Conservation (phyloP, 2,888 invertebrate species). For the Falcaria lacertinaria region DNA sequence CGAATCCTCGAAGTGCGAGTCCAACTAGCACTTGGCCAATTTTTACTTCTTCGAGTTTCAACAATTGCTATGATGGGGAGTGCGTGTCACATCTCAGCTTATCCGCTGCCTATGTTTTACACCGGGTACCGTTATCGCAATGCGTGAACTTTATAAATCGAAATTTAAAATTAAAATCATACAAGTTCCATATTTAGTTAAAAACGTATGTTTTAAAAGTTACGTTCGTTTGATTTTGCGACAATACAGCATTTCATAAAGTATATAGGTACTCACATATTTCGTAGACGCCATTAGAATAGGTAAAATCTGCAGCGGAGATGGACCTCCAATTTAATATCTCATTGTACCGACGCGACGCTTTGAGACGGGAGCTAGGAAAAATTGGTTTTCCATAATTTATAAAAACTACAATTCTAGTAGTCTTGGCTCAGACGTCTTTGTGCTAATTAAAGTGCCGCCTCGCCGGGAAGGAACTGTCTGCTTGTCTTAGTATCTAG, state of each 20-base stretch:
- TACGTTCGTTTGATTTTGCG: not conserved
- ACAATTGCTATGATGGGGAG: too few relatives aligned
- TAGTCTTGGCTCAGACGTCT: slow-evolving; percentile 23
- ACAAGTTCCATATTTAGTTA: too few relatives aligned
- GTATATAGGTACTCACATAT: not conserved
- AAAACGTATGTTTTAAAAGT: too few relatives aligned
- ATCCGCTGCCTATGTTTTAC: too few relatives aligned
- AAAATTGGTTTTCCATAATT: slow-evolving; percentile 50
- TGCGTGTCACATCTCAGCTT: too few relatives aligned
- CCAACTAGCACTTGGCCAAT: too few relatives aligned
- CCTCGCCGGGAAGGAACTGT: slow-evolving; percentile 11
- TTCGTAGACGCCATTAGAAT: slow-evolving; percentile 30
- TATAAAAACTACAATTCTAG: slow-evolving; percentile 36
- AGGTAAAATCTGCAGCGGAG: slow-evolving; percentile 15
- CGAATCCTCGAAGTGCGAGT: too few relatives aligned
- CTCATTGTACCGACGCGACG: slow-evolving; percentile 36
- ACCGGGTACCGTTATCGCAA: too few relatives aligned
- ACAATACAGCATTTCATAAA: too few relatives aligned
- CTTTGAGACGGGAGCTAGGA: slow-evolving; percentile 26
- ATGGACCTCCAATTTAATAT: slow-evolving; percentile 43
- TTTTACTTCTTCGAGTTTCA: too few relatives aligned
- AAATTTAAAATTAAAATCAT: too few relatives aligned
- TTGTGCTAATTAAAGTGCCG: slow-evolving; percentile 48
- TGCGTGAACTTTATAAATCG: too few relatives aligned
- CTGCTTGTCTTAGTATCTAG: not conserved